Conservation (phyloP, 2,888 invertebrate species). For the Glyphotaelius pellucidus region DNA sequence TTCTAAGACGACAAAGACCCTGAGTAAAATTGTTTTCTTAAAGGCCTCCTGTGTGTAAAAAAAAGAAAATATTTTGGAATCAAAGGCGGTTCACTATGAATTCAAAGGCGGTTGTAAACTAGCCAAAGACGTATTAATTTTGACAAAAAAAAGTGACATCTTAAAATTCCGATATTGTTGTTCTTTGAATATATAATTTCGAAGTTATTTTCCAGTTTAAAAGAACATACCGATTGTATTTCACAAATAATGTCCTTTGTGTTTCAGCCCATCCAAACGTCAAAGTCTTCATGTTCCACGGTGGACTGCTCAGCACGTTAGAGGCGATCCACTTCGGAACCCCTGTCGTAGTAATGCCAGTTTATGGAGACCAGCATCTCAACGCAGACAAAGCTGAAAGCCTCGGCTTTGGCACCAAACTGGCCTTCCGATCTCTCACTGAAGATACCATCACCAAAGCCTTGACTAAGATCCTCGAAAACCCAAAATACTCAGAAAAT, state of each 20-base stretch:
- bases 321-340: constrained; percentile 76
- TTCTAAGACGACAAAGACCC: too few species aligned
- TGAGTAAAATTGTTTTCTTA: too few species aligned
- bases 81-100: too few species aligned
- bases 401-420: constrained; percentile 71
- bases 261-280: constrained; percentile 76
- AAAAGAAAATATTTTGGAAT: too few species aligned
- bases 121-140: too few species aligned
- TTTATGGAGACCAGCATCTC: constrained; percentile 75
- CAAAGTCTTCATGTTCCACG: constrained; percentile 78
- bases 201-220: background rate
- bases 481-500: constrained; percentile 68
- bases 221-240: background rate
- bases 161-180: background rate
- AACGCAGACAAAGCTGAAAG: constrained; percentile 73
- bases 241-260: background rate
- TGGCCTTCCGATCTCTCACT: constrained; percentile 71
- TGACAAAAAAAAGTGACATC: background rate
- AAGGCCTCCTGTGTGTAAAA: too few species aligned
- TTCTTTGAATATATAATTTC: background rate
- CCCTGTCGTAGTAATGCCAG: constrained; percentile 76
- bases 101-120: too few species aligned
- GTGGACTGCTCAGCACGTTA: constrained; percentile 77
- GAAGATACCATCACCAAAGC: constrained; percentile 71
- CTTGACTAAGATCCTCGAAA: constrained; percentile 70